phyloP scores from a whole-genome alignment of 2,888 invertebrate species.

The Acronicta leporina region DNA sequence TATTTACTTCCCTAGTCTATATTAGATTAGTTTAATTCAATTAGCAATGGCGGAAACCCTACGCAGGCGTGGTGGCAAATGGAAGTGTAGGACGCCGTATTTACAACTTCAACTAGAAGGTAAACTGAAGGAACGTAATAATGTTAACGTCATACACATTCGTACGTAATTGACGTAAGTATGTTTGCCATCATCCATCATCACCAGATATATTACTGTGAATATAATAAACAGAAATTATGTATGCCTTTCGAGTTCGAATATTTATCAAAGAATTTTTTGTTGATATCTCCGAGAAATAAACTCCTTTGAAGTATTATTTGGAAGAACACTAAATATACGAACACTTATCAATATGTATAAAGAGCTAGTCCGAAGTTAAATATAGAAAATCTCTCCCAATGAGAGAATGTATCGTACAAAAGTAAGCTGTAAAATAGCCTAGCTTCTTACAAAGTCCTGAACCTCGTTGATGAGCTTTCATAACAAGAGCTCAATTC shows the following conservation, averaged over 20 bases:
- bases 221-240: no score
- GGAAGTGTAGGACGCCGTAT: neutral
- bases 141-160: slow-evolving; percentile 10
- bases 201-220: neutral
- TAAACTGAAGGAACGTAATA: slow-evolving; percentile 12
- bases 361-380: no score
- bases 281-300: no score
- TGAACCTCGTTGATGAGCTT: slow-evolving; percentile 4
- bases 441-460: slow-evolving; percentile 3
- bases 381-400: no score
- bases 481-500: neutral
- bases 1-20: neutral
- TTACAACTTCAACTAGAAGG: slow-evolving; percentile 19
- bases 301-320: no score
- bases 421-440: neutral
- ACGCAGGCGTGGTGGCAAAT: slow-evolving; percentile 17
- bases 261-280: no score
- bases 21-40: slow-evolving; percentile 40
- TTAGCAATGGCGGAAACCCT: slow-evolving; percentile 37
- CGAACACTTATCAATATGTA: no score
- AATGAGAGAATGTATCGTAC: no score
- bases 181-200: neutral
- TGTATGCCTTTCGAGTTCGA: no score
- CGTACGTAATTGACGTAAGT: slow-evolving; percentile 1
- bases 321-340: no score